These are phyloP conservation scores for Schlechtendalia chinensis DNA, from an alignment of 1,140 invertebrate species.

Conservation along the genomic window DNA sequence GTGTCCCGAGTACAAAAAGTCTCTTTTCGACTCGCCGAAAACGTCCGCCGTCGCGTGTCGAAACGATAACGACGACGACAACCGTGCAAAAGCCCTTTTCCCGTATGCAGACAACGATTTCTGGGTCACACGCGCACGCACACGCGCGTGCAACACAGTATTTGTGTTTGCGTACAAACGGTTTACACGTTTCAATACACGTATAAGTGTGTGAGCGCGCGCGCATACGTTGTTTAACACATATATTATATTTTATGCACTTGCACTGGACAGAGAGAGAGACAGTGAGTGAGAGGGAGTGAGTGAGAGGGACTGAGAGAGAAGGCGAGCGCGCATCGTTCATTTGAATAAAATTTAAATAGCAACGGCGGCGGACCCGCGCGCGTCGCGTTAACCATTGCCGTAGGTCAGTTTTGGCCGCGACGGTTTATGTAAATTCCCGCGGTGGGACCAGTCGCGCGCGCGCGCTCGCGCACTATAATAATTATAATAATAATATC, in stretches of 20 bases:
- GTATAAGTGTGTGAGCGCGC: background rate
- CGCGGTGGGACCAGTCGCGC: no score
- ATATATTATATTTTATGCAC: conserved; percentile 22
- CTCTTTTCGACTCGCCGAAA: no score
- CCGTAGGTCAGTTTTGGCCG: conserved; percentile 42
- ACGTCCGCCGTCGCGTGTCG: no score
- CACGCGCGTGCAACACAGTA: background rate
- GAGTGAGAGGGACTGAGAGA: no score
- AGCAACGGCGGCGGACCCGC: conserved; percentile 24
- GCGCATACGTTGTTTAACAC: background rate
- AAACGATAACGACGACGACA: background rate
- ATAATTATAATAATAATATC: background rate
- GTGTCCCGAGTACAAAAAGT: no score
- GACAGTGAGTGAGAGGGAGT: background rate
- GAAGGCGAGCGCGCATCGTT: conserved; percentile 1
- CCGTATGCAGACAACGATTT: conserved; percentile 36
- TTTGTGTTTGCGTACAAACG: background rate
- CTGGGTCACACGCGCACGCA: conserved; percentile 1
- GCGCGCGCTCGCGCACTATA: background rate
- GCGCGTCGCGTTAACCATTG: background rate
- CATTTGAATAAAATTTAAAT: conserved; percentile 49
- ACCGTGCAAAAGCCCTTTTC: background rate
- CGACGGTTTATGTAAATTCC: conserved; percentile 22
- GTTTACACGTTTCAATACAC: no score
- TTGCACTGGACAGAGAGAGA: conserved; percentile 4